Percentiles rank a stretch among this genome's conserved stretches.
phyloP scores from a whole-genome alignment of 2,113 vertebrate genomes.

The Ageneiosus marmoratus region DNA sequence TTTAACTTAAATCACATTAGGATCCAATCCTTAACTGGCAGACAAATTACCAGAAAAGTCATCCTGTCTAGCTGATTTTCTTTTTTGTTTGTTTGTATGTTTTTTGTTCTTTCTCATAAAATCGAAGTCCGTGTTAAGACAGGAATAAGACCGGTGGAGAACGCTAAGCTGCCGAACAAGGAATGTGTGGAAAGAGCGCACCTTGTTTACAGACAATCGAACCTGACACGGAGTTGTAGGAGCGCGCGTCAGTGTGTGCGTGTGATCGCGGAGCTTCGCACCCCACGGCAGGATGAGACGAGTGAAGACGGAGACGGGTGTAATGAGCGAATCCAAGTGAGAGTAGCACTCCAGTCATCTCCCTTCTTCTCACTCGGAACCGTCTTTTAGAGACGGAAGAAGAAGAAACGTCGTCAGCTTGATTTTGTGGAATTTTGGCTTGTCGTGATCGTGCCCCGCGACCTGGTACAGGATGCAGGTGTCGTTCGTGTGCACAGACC shows the following conservation, averaged over 20 bases:
- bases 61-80: conserved; percentile 48
- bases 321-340: neutral
- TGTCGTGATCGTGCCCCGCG: conserved; percentile 7
- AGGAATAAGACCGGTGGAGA: neutral
- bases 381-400: neutral
- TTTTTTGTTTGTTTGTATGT: conserved; percentile 29
- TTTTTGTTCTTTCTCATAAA: neutral
- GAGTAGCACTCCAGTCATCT: neutral
- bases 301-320: neutral
- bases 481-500: conserved; percentile 92
- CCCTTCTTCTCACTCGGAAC: neutral
- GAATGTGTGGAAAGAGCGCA: conserved; percentile 5
- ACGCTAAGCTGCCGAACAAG: neutral
- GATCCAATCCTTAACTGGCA: conserved; percentile 25
- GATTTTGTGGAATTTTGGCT: neutral
- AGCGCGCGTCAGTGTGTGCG: neutral
- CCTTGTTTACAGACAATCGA: neutral
- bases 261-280: neutral
- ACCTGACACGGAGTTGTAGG: neutral
- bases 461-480: conserved; percentile 83
- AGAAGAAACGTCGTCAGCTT: neutral
- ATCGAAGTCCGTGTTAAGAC: neutral
- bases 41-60: conserved; percentile 24
- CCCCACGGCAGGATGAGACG: neutral
- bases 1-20: conserved; percentile 68